Percentiles rank a stretch among this genome's conserved stretches.
phyloP scores from a whole-genome alignment of 2,888 invertebrate species.

The Acrobasis repandana region DNA sequence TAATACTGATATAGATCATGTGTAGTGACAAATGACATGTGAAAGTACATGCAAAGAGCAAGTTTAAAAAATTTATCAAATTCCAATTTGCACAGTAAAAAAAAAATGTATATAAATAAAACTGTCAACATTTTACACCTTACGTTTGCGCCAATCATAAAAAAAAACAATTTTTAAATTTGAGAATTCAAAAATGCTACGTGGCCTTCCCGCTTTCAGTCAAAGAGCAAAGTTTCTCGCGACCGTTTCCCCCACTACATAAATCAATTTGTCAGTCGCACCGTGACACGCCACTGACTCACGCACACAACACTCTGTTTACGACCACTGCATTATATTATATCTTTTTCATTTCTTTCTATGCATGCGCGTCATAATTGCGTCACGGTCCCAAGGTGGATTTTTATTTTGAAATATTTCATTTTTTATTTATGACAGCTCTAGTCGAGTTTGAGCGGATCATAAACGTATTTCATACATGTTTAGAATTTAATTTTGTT shows the following conservation, averaged over 20 bases:
- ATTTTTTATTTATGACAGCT: constrained; percentile 12
- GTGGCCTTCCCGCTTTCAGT: constrained; percentile 46
- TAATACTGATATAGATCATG: no score
- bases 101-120: neutral
- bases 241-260: constrained; percentile 59
- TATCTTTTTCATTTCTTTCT: constrained; percentile 25
- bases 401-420: constrained; percentile 22
- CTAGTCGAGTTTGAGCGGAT: constrained; percentile 12
- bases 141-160: neutral
- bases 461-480: constrained; percentile 17
- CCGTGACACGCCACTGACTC: constrained; percentile 56
- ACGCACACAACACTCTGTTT: constrained; percentile 44
- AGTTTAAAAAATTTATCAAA: no score
- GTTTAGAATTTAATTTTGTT: constrained; percentile 18
- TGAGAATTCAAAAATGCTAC: constrained; percentile 35
- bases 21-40: no score
- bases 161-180: constrained; percentile 15
- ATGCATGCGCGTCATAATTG: constrained; percentile 19
- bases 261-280: constrained; percentile 78
- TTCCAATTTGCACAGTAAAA: no score
- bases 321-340: constrained; percentile 30
- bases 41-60: no score
- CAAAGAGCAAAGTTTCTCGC: constrained; percentile 54
- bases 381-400: constrained; percentile 23
- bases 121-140: neutral